These are phyloP conservation scores for Tympanoctomys barrerae DNA, from an alignment of 2,797 vertebrate species.

Conservation along the genomic window DNA sequence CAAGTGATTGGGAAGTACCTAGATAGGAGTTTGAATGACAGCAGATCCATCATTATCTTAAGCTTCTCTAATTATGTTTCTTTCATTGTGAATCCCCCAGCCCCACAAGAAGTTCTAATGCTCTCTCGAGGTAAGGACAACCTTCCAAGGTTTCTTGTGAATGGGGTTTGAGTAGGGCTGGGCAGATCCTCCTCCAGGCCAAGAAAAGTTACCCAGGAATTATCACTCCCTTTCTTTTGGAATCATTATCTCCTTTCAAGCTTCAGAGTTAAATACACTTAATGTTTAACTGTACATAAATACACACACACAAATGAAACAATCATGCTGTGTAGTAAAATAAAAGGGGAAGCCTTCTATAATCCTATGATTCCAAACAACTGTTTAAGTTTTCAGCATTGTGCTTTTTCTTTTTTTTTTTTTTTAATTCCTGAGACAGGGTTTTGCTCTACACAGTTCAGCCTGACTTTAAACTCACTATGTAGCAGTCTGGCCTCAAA, in stretches of 20 bases:
- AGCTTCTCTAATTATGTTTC: constrained; percentile 72
- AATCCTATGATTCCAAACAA: neutral
- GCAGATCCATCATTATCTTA: constrained; percentile 69
- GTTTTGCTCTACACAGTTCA: neutral
- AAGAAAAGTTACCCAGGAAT: constrained; percentile 29
- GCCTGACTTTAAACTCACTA: neutral
- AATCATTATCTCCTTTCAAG: constrained; percentile 44
- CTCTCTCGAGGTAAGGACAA: neutral
- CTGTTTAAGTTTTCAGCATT: neutral
- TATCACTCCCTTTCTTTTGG: constrained; percentile 34
- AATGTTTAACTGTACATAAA: neutral
- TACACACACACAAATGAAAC: neutral
- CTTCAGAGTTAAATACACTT: constrained; percentile 38
- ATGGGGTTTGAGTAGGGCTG: neutral
- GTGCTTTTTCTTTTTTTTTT: neutral
- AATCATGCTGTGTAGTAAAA: neutral
- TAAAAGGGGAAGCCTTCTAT: neutral
- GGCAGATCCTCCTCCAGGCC: neutral
- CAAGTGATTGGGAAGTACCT: constrained; percentile 75
- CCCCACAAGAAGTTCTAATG: constrained; percentile 31
- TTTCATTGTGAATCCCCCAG: constrained; percentile 56
- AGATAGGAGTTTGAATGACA: constrained; percentile 71
- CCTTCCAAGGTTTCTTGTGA: constrained; percentile 35
- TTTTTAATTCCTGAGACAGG: neutral
- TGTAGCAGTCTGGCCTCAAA: neutral